Conservation (phyloP, 2,797 vertebrate genomes). For the Crotalus adamanteus region DNA sequence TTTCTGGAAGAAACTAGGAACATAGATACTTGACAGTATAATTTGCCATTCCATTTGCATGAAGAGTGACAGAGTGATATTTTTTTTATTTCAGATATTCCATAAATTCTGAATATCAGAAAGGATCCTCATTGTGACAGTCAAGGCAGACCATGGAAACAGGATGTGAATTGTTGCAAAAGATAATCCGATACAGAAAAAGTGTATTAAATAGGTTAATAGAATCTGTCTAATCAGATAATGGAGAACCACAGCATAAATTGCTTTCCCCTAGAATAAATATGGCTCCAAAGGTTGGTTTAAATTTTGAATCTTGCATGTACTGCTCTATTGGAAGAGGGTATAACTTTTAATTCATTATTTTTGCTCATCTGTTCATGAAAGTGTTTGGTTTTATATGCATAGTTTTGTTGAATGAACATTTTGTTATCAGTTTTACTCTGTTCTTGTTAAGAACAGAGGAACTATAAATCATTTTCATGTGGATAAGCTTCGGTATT, state of each 20-base stretch:
- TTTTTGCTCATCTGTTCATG: slow-evolving; percentile 20
- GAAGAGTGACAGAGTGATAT: neutral
- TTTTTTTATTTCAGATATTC: slow-evolving; percentile 40
- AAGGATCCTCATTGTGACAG: slow-evolving; percentile 36
- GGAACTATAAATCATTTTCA: slow-evolving; percentile 55
- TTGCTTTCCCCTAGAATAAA: slow-evolving; percentile 44
- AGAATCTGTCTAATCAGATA: slow-evolving; percentile 55
- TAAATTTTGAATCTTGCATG: slow-evolving; percentile 32
- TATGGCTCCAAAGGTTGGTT: slow-evolving; percentile 30
- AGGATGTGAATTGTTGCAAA: slow-evolving; percentile 36
- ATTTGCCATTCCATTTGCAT: slow-evolving; percentile 32
- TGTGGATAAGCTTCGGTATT: slow-evolving; percentile 49
- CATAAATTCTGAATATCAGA: slow-evolving; percentile 36
- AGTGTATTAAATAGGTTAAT: slow-evolving; percentile 45
- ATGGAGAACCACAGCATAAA: slow-evolving; percentile 37
- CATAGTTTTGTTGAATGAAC: slow-evolving; percentile 42
- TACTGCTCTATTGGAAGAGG: neutral
- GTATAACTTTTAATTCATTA: neutral
- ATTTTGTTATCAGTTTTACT: slow-evolving; percentile 49
- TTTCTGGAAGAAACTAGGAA: slow-evolving; percentile 10
- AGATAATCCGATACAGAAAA: slow-evolving; percentile 31
- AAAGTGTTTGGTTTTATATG: slow-evolving; percentile 15
- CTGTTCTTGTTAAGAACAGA: slow-evolving; percentile 40
- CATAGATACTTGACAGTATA: slow-evolving; percentile 12
- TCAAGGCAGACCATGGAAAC: slow-evolving; percentile 25